Evolutionary conservation across 2,888 invertebrate species (phyloP).

Genomic region (Nemapogon koenigi): DNA sequence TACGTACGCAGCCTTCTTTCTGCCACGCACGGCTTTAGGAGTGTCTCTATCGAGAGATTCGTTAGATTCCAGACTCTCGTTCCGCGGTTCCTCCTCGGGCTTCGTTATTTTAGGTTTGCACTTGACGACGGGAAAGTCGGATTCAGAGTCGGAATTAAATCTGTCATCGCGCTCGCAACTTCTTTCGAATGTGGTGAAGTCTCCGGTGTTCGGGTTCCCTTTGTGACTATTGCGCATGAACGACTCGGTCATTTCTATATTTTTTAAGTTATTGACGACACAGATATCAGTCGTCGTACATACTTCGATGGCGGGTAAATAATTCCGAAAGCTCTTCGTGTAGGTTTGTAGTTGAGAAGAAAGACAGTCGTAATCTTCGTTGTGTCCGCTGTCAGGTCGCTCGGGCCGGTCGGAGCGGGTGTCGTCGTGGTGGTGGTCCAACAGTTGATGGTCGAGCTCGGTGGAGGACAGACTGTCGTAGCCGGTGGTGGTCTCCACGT

Average conservation of each 20-base stretch:
- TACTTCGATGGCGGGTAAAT: constrained; percentile 53
- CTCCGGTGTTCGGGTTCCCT: constrained; percentile 39
- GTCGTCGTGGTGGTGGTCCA: constrained; percentile 34
- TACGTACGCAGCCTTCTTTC: constrained; percentile 73
- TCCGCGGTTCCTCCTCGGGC: constrained; percentile 40
- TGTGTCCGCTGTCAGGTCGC: constrained; percentile 70
- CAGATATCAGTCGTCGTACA: constrained; percentile 52
- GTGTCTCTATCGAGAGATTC: constrained; percentile 48
- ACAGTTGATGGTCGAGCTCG: constrained; percentile 44
- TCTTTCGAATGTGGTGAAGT: constrained; percentile 59
- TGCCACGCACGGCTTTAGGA: constrained; percentile 69
- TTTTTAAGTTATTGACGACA: constrained; percentile 51
- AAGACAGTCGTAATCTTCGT: constrained; percentile 74
- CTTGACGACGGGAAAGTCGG: constrained; percentile 29
- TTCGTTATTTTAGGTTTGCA: constrained; percentile 68
- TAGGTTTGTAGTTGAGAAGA: constrained; percentile 66
- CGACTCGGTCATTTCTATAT: constrained; percentile 50
- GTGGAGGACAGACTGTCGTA: constrained; percentile 54
- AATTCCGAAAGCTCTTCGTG: constrained; percentile 58
- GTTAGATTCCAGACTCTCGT: constrained; percentile 50
- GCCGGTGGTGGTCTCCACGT: constrained; percentile 53
- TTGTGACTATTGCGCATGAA: constrained; percentile 30
- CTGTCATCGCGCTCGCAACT: constrained; percentile 61
- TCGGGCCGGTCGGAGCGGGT: constrained; percentile 30
- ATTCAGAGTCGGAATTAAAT: constrained; percentile 50